These are phyloP conservation scores for Rhizomys pruinosus DNA, from an alignment of 2,113 vertebrate genomes.

Conservation along the genomic window DNA sequence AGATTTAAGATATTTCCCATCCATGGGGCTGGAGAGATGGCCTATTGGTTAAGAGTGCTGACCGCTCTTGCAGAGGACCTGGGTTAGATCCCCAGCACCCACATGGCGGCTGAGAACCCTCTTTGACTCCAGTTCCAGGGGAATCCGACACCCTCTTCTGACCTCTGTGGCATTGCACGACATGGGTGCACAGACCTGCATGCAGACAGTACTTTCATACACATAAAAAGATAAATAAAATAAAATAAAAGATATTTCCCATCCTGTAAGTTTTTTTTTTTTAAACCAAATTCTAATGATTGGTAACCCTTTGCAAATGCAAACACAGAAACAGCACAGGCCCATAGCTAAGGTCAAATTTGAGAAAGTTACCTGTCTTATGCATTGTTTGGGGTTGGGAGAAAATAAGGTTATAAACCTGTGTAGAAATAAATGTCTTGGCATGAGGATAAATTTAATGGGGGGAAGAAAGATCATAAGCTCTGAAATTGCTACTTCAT, in stretches of 20 bases:
- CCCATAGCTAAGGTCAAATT: background rate
- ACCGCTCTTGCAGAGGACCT: no score
- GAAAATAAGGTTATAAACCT: background rate
- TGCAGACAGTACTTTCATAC: no score
- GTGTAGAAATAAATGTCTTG: background rate
- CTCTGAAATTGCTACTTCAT: background rate
- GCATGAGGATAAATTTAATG: background rate
- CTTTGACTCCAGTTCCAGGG: no score
- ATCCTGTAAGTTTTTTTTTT: background rate
- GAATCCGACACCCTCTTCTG: no score
- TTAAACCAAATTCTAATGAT: background rate
- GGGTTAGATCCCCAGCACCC: no score
- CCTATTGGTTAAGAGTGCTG: no score
- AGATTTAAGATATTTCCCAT: slow-evolving; percentile 16
- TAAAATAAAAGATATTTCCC: no score
- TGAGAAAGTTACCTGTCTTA: slow-evolving; percentile 13
- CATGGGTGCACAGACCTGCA: no score
- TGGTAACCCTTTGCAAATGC: background rate
- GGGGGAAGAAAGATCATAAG: background rate
- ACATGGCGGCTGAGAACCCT: no score
- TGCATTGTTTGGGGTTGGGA: background rate
- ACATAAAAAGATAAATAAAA: no score
- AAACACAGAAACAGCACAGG: background rate
- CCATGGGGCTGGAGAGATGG: no score
- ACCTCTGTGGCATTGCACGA: no score